These are phyloP conservation scores for Poecilobothrus nobilitatus DNA, from an alignment of 2,888 invertebrate genomes.

Conservation along the genomic window DNA sequence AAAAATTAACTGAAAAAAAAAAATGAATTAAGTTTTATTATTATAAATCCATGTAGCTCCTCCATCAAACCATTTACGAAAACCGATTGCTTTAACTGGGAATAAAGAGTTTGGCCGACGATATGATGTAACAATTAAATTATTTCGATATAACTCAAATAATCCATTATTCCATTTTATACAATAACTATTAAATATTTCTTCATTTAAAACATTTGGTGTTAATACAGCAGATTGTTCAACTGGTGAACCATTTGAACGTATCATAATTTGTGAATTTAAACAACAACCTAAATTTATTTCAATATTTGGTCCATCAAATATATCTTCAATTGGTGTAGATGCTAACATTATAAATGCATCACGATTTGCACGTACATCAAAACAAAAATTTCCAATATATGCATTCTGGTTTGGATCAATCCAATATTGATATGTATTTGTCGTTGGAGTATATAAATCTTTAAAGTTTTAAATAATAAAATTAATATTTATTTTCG, in stretches of 20 bases:
- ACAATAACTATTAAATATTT: not conserved
- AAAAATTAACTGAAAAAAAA: too few species aligned
- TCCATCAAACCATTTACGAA: not conserved
- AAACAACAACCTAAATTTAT: not conserved
- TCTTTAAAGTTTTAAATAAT: not conserved
- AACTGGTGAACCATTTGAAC: not conserved
- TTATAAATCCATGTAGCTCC: not conserved
- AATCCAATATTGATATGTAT: not conserved
- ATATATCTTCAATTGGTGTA: not conserved
- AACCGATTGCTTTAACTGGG: not conserved
- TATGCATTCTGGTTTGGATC: not conserved
- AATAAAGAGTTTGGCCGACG: not conserved
- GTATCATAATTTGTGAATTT: not conserved
- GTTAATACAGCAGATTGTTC: not conserved
- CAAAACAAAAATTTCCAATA: not conserved
- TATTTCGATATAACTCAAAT: not conserved
- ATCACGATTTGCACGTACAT: slow-evolving; percentile 1
- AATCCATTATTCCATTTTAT: not conserved
- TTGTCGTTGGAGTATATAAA: not conserved
- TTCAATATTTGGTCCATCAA: not conserved
- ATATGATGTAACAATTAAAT: not conserved
- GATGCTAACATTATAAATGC: not conserved
- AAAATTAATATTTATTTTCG: too few species aligned
- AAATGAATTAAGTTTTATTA: not conserved
- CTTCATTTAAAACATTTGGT: not conserved